These are phyloP conservation scores for Caenorhabditis angaria DNA, from an alignment of 2,888 invertebrate species.

Conservation along the genomic window DNA sequence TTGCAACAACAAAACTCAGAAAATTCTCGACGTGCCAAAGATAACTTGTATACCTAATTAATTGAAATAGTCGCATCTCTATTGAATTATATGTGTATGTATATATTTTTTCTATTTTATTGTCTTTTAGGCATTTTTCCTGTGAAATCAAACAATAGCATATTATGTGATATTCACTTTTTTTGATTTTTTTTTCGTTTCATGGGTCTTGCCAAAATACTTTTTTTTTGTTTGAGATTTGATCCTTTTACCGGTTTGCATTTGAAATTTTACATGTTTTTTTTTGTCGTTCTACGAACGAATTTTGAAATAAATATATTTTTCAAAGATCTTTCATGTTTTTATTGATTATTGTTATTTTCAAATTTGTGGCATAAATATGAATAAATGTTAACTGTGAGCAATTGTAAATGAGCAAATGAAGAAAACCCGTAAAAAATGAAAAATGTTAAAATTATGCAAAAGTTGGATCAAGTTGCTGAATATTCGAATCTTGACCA, in stretches of 20 bases:
- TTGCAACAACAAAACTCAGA: conserved; percentile 27
- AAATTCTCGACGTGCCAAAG: conserved; percentile 30
- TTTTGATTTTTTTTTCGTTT: conserved; percentile 8
- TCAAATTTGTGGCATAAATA: too few species aligned
- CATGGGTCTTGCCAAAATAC: too few species aligned
- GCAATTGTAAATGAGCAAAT: not conserved
- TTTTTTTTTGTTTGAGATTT: too few species aligned
- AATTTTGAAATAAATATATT: too few species aligned
- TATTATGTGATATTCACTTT: not conserved
- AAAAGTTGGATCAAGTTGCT: not conserved
- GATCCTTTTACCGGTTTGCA: too few species aligned
- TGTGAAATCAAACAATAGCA: conserved; percentile 20
- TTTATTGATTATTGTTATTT: too few species aligned
- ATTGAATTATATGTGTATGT: not conserved
- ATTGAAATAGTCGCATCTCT: not conserved
- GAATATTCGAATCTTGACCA: not conserved
- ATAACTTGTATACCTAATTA: conserved; percentile 33
- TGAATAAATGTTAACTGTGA: too few species aligned
- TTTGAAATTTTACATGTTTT: too few species aligned
- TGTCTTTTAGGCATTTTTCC: not conserved
- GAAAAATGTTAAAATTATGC: not conserved
- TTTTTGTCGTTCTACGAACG: too few species aligned
- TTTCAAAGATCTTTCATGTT: too few species aligned
- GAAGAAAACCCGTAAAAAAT: not conserved
- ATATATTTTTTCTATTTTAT: not conserved